Base-by-base conservation (phyloP, 2,888 invertebrate species). In the Nomada ruficornis region DNA sequence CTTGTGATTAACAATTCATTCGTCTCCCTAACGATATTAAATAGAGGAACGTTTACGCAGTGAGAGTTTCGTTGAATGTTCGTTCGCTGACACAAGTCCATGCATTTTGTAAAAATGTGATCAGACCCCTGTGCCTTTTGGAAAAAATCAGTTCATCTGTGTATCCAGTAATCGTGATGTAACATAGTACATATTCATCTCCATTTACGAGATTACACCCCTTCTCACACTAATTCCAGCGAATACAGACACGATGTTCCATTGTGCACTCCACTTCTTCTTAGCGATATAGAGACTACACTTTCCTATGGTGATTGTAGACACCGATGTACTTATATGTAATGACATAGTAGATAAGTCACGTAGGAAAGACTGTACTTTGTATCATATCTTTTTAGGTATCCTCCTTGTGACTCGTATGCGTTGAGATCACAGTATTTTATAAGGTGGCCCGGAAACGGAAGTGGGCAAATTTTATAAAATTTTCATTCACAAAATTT, bases 291-390 rank as follows among this genome's bases (percentile, higher is more conserved):
- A 76, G 42, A 80, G 63, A 72, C 54, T 63, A 82, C 68, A 76
- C 80, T 80, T 82, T 73, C 60, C 72, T 57, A 42, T 70, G 82
- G 69, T 77, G 77, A 81, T 80, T 73, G 82, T 80, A 77, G 81
- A 83, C 73, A 83, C 77, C 77, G 77, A 80, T 80, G 57, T 82
- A 82, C 59, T 68, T 80, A 69, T 75, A 69, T 82, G 80, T 73
- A 83, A 77, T 69, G 77, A 72, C 59, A 70, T 83, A 81, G 81
- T 77, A 81, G 81, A 80, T 83, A 83, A 81, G 76, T 70, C 81
- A 83, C 72, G 81, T 83, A 83, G 81, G 77, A 83, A 42, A 83
- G 72, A 83, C 54, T 76, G 42, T 57, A 76, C 81, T 77, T 73
- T 83, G 82, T 83, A 83, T 65, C 73, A 81, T 83, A 80, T 80